These are phyloP conservation scores for Drosophila insularis DNA, from an alignment of 1,140 invertebrate genomes.

Conservation along the genomic window DNA sequence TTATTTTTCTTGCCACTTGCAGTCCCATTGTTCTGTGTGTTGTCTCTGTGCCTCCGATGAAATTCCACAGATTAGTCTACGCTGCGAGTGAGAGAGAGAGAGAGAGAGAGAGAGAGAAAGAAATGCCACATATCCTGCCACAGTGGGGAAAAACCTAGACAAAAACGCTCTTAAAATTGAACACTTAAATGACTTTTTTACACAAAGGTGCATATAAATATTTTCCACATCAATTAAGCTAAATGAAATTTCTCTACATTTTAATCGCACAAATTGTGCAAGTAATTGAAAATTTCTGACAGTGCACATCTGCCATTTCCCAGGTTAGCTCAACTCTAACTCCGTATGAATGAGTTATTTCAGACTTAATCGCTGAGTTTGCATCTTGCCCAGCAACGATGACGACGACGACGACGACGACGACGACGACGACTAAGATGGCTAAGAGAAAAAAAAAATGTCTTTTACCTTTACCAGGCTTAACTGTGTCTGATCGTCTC, in stretches of 20 bases:
- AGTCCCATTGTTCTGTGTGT: conserved; percentile 64
- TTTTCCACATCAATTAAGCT: background rate
- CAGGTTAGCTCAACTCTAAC: conserved; percentile 34
- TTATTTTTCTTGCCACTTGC: conserved; percentile 15
- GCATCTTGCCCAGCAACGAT: conserved; percentile 58
- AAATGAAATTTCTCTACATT: background rate
- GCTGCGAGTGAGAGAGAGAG: conserved; percentile 6
- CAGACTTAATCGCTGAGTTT: conserved; percentile 70
- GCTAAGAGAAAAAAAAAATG: too few relatives aligned
- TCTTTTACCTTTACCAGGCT: conserved; percentile 36
- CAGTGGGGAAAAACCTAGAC: background rate
- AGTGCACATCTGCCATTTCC: conserved; percentile 12
- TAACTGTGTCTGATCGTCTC: conserved; percentile 25
- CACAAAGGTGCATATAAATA: background rate
- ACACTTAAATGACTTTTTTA: background rate
- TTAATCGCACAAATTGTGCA: too few relatives aligned
- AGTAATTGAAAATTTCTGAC: background rate
- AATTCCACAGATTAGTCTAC: conserved; percentile 70
- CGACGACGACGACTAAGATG: background rate
- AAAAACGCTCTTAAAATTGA: background rate
- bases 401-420: conserved; percentile 43
- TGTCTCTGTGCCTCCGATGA: conserved; percentile 56
- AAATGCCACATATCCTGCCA: conserved; percentile 44
- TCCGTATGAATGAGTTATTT: conserved; percentile 81
- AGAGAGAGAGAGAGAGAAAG: background rate